Evolutionary conservation across 2,113 vertebrate genomes (phyloP).

Genomic region (Falcunculus frontatus): DNA sequence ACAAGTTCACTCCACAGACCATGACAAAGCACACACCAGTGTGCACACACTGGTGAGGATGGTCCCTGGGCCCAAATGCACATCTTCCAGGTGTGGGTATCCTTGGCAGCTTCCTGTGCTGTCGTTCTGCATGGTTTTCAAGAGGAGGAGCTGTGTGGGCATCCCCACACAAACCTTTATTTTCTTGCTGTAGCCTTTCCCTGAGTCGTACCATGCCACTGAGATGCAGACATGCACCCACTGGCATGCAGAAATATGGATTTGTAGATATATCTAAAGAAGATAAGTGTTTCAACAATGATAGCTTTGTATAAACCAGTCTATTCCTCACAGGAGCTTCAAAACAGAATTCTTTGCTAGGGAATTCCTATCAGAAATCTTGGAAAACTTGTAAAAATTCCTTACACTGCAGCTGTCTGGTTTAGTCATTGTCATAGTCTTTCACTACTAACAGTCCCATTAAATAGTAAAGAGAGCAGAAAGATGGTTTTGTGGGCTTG

Average conservation of each 20-base stretch:
- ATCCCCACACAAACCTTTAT: neutral
- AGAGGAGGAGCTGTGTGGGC: neutral
- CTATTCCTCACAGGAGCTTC: neutral
- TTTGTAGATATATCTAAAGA: neutral
- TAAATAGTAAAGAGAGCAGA: neutral
- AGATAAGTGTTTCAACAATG: neutral
- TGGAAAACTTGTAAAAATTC: slow-evolving; percentile 63
- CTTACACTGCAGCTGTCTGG: slow-evolving; percentile 23
- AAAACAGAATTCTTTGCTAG: slow-evolving; percentile 4
- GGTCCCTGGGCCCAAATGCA: fast-evolving
- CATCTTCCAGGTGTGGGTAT: fast-evolving
- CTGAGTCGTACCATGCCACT: neutral
- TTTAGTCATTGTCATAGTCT: slow-evolving; percentile 31
- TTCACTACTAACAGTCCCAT: neutral
- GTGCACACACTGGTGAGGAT: neutral
- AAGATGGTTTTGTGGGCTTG: neutral
- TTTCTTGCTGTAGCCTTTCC: neutral
- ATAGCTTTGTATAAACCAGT: neutral
- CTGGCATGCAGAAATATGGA: neutral
- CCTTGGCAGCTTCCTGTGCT: neutral
- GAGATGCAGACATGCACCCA: neutral
- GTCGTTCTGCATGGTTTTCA: neutral
- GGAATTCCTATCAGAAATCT: slow-evolving; percentile 35
- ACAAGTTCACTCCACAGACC: neutral
- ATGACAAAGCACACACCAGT: too few species aligned